A percentile compares a stretch with the other conserved stretches of the same genome.
phyloP scores from a whole-genome alignment of 92 coral and sea anemone genomes.

The Umimayanthus chanpuru region DNA sequence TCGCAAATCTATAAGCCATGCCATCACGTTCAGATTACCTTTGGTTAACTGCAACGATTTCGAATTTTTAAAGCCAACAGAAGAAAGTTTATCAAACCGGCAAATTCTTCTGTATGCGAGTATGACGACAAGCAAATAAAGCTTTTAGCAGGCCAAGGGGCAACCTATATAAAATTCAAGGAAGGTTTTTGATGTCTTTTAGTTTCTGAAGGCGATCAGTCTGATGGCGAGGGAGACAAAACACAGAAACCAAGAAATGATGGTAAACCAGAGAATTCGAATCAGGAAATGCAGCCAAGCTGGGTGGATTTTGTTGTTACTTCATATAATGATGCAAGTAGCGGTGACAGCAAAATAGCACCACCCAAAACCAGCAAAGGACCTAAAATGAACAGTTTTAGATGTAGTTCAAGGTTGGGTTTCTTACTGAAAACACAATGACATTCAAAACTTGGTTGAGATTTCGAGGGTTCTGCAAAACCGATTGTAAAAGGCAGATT shows the following conservation, averaged over 20 bases:
- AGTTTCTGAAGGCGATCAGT: constrained; percentile 21
- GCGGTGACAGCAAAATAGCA: constrained; percentile 11
- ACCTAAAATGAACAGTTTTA: constrained; percentile 18
- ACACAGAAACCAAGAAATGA: constrained; percentile 4
- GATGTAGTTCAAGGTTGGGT: constrained; percentile 16
- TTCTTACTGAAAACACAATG: constrained; percentile 49
- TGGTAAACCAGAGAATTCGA: constrained; percentile 10
- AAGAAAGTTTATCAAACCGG: constrained; percentile 3
- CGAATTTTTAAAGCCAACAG: background rate
- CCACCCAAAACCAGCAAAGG: constrained; percentile 3
- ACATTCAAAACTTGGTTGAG: constrained; percentile 58
- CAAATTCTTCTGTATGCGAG: background rate
- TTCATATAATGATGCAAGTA: constrained; percentile 7
- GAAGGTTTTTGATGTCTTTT: constrained; percentile 11
- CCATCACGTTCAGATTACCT: background rate
- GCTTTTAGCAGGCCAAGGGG: constrained; percentile 18
- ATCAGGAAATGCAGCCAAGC: constrained; percentile 22
- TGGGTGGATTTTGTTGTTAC: constrained; percentile 2
- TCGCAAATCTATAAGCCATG: background rate
- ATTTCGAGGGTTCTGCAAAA: constrained; percentile 57
- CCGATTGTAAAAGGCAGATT: constrained; percentile 57
- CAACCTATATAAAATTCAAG: constrained; percentile 8
- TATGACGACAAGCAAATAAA: background rate
- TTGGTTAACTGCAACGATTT: background rate
- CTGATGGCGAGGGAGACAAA: constrained; percentile 20